These are phyloP conservation scores for Daubentonia madagascariensis DNA, from an alignment of 2,113 vertebrate genomes.

Conservation along the genomic window DNA sequence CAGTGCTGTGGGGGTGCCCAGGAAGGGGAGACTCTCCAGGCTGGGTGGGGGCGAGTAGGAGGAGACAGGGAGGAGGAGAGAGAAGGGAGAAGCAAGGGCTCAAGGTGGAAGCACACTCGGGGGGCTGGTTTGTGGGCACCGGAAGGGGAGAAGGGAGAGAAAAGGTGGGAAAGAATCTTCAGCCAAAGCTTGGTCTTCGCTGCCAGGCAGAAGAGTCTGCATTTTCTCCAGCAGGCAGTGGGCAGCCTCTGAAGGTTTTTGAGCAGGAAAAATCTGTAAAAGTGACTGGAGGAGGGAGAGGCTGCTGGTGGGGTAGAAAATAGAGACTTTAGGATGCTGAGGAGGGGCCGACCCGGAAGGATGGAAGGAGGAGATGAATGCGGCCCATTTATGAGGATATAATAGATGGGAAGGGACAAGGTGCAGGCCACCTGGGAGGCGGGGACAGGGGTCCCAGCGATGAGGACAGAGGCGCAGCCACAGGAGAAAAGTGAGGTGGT, in stretches of 20 bases:
- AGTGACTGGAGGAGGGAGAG: not conserved
- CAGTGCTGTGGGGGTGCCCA: rapidly evolving
- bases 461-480: not conserved
- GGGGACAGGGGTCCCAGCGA: rapidly evolving
- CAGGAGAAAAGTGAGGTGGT: not conserved
- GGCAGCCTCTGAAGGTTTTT: not conserved
- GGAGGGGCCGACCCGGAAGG: not conserved
- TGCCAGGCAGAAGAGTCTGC: not conserved
- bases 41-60: too few species aligned
- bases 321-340: not conserved
- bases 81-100: not conserved
- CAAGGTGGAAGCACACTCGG: not conserved
- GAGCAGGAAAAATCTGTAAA: not conserved
- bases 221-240: not conserved
- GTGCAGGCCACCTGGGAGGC: not conserved
- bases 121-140: not conserved
- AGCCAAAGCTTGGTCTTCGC: not conserved
- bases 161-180: not conserved
- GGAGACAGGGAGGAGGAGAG: not conserved
- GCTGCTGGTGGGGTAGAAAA: not conserved
- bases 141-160: not conserved
- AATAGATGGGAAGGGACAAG: not conserved
- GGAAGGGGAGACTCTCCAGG: not conserved
- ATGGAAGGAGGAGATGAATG: not conserved
- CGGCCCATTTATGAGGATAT: not conserved